Percentiles rank a stretch among this genome's conserved stretches.
Evolutionary conservation across 1,140 invertebrate genomes (phyloP).

Genomic region (Sweltsa coloradensis): DNA sequence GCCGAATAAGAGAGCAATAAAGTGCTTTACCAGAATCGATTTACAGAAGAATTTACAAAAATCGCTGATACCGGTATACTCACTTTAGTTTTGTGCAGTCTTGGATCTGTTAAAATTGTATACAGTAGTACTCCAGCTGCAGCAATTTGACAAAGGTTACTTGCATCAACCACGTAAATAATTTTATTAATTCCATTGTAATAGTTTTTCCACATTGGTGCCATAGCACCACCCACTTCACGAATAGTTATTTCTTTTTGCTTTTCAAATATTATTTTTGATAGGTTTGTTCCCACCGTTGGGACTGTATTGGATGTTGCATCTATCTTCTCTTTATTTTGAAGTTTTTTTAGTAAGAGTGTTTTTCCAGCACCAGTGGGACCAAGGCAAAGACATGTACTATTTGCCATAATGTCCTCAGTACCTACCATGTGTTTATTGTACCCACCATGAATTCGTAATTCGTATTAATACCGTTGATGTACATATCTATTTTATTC

Average conservation of each 20-base stretch:
- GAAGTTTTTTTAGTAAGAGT: conserved; percentile 56
- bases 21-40: too few relatives aligned
- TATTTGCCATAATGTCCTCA: too few relatives aligned
- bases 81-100: conserved; percentile 46
- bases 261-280: conserved; percentile 34
- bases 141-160: conserved; percentile 68
- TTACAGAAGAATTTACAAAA: too few relatives aligned
- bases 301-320: conserved; percentile 58
- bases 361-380: conserved; percentile 69
- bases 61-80: too few relatives aligned
- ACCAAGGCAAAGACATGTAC: conserved; percentile 48
- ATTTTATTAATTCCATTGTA: conserved; percentile 52
- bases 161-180: conserved; percentile 64
- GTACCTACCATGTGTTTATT: too few relatives aligned
- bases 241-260: conserved; percentile 27
- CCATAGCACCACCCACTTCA: conserved; percentile 68
- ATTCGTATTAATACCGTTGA: too few relatives aligned
- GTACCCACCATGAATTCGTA: too few relatives aligned
- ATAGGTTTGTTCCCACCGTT: conserved; percentile 65
- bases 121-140: conserved; percentile 64
- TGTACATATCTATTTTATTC: too few relatives aligned
- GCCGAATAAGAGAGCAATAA: too few relatives aligned
- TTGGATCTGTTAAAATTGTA: conserved; percentile 55
- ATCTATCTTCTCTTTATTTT: conserved; percentile 49
- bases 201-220: conserved; percentile 63